Conservation (phyloP, 2,888 invertebrate genomes). For the Tenthredo livida region DNA sequence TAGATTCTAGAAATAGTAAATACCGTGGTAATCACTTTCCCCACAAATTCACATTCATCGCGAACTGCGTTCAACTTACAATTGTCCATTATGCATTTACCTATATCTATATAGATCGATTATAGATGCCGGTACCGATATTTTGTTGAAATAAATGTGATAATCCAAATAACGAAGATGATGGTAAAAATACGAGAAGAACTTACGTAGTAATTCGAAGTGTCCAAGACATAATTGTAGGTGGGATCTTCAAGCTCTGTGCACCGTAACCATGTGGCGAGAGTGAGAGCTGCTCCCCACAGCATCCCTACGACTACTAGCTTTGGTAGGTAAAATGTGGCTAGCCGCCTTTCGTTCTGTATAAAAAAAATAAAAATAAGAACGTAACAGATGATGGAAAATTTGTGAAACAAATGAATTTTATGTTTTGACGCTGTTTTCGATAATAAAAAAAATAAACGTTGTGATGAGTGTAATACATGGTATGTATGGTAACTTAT, state of each 20-base stretch:
- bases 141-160: slow-evolving; percentile 36
- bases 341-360: slow-evolving; percentile 92
- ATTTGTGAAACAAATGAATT: background rate
- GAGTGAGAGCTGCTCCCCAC: slow-evolving; percentile 91
- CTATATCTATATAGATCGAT: background rate
- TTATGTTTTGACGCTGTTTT: background rate
- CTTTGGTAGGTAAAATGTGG: slow-evolving; percentile 95
- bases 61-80: background rate
- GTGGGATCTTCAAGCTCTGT: slow-evolving; percentile 95
- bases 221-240: slow-evolving; percentile 93
- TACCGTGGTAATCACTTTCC: background rate
- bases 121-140: background rate
- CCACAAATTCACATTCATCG: background rate
- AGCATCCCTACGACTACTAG: slow-evolving; percentile 91
- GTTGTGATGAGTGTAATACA: background rate
- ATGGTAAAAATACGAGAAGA: background rate
- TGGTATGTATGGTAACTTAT: background rate
- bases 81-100: background rate
- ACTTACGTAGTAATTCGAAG: slow-evolving; percentile 90
- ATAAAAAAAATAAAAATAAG: too few relatives aligned
- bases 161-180: background rate
- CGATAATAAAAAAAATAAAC: background rate
- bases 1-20: background rate
- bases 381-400: background rate
- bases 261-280: slow-evolving; percentile 94